phyloP scores from a whole-genome alignment of 2,797 vertebrate species.

The Leptoclinus maculatus region DNA sequence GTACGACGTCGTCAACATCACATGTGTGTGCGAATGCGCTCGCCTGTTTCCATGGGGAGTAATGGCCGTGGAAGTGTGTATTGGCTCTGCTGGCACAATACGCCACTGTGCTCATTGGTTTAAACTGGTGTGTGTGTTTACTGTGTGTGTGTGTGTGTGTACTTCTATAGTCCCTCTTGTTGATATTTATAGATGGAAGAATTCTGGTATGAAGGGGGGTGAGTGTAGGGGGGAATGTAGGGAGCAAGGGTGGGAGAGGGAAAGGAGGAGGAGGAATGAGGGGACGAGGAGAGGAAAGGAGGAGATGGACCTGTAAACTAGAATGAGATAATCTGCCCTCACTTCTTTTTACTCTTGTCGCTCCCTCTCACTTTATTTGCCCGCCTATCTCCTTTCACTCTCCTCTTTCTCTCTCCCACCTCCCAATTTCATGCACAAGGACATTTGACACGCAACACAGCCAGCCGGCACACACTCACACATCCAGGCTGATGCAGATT shows the following conservation, averaged over 20 bases:
- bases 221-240: conserved; percentile 44
- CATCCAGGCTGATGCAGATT: not conserved
- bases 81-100: conserved; percentile 78
- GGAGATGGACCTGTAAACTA: not conserved
- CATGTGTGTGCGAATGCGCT: conserved; percentile 69
- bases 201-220: conserved; percentile 60
- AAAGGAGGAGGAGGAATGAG: conserved; percentile 8
- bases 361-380: conserved; percentile 6
- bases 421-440: not conserved
- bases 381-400: conserved; percentile 11
- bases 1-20: conserved; percentile 78
- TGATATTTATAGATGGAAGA: conserved; percentile 77
- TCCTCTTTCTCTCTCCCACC: not conserved
- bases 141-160: conserved; percentile 45
- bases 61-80: conserved; percentile 80
- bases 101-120: conserved; percentile 79
- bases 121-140: conserved; percentile 56
- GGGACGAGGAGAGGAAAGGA: not conserved
- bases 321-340: conserved; percentile 1
- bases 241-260: conserved; percentile 23
- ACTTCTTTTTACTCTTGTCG: not conserved
- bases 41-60: conserved; percentile 81
- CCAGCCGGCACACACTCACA: not conserved
- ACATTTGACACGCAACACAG: not conserved
- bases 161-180: conserved; percentile 64